Base-by-base conservation (phyloP, 2,797 vertebrate species). In the Tokudaia muenninki region DNA sequence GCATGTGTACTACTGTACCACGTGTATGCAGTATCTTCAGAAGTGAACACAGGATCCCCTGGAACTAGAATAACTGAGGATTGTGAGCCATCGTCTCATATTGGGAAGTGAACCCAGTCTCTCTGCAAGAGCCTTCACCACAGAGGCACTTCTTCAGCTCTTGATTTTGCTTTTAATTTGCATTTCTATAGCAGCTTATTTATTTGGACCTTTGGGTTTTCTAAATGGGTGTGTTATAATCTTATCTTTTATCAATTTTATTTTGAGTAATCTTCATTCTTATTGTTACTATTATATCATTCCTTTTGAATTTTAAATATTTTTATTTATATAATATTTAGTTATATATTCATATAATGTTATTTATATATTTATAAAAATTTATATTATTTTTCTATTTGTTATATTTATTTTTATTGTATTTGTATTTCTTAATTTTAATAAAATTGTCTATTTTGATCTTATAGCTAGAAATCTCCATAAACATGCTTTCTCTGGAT, bases 221-320 rank as follows among this genome's bases (percentile, higher is more conserved):
- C 12, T 29, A 31, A 77, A 37, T 29, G 87, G 26, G 34, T 70
- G 34, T 81, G 77, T 57, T 70, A 3, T 34, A 79, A 24, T 77
- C 92, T 94, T 26, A 50, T 95, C 37, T 94, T 34, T 91, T 90
- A 65, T 37, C 84, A 92, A 87, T 72, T 90, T 93, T 87, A 87
- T 82, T 87, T 34, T 87, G 83, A 74, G 9, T 65, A 78, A 65
- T 86, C 29, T 6, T 70, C 74, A 74, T 90, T 37, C 92, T 90
- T 75, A 12, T 67, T 90, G 21, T 34, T 87, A 91, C 55, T 92
- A 6, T 74, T 78, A 70, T 91, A 84, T 2, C 12, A 26, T 78
- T 87, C 12, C 4, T 90, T 89, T 96, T 80, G 29, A 50, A 74
- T 59, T n/a, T 70, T 72, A 72, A n/a, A 21, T 19, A 72, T 19